Evolutionary conservation across 2,113 vertebrate species (phyloP).

Genomic region (Petaurus breviceps): DNA sequence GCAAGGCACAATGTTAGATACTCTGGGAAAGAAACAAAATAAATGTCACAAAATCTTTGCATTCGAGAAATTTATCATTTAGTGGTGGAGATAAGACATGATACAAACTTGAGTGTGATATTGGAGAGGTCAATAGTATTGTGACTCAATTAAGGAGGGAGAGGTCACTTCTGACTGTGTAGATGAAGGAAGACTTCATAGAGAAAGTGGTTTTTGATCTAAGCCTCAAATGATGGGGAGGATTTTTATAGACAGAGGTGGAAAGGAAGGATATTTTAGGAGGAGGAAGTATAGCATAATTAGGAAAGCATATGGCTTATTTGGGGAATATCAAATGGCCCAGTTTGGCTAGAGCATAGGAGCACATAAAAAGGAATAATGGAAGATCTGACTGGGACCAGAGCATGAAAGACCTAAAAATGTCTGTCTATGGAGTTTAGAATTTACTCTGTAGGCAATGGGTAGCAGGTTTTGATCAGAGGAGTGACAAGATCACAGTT

Average conservation of each 20-base stretch:
- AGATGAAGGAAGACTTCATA: background rate
- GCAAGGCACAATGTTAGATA: background rate
- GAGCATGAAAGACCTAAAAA: background rate
- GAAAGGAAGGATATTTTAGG: background rate
- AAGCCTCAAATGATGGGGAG: background rate
- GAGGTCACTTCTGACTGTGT: background rate
- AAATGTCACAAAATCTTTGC: constrained; percentile 31
- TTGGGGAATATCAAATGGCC: background rate
- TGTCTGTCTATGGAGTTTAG: background rate
- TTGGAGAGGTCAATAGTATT: background rate
- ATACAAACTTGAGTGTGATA: background rate
- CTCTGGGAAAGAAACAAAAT: constrained; percentile 31
- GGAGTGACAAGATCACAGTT: background rate
- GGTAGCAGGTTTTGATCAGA: background rate
- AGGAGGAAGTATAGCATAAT: background rate
- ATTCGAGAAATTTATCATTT: constrained; percentile 17
- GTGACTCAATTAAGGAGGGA: background rate
- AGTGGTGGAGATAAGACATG: background rate
- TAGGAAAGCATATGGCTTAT: background rate
- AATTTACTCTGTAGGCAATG: background rate
- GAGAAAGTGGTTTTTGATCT: background rate
- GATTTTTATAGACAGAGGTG: background rate
- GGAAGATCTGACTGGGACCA: background rate
- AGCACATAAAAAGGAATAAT: background rate
- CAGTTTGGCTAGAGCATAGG: background rate